Conservation (phyloP, 2,113 vertebrate genomes). For the Scartelaos histophorus region DNA sequence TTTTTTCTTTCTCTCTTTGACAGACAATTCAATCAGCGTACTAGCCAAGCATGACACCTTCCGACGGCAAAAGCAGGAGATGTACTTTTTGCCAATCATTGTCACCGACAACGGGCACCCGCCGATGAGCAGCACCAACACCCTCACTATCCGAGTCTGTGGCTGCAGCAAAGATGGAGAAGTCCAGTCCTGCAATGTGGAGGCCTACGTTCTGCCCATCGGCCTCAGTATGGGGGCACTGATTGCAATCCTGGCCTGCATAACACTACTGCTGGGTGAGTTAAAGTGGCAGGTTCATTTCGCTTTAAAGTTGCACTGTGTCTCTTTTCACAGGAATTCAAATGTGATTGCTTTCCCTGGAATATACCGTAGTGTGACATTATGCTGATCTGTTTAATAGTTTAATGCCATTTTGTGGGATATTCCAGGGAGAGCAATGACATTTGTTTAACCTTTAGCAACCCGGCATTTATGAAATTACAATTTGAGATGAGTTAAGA, state of each 20-base stretch:
- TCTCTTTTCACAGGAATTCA: too few species aligned
- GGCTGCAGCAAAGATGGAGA: conserved; percentile 92
- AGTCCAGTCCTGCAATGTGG: conserved; percentile 94
- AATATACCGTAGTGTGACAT: too few species aligned
- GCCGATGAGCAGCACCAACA: conserved; percentile 97
- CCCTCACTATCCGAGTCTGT: conserved; percentile 94
- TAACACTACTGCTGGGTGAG: conserved; percentile 93
- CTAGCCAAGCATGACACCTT: conserved; percentile 93
- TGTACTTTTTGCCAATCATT: conserved; percentile 93
- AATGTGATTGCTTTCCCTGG: too few species aligned
- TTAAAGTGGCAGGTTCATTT: conserved; percentile 19
- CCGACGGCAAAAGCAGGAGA: conserved; percentile 94
- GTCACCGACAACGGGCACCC: conserved; percentile 95
- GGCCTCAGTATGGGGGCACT: conserved; percentile 98
- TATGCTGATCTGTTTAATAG: too few species aligned
- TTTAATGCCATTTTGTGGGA: too few species aligned
- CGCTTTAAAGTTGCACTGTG: too few species aligned
- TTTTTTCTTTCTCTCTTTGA: conserved; percentile 54
- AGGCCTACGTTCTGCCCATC: conserved; percentile 95
- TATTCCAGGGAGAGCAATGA: too few species aligned
- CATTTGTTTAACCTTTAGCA: neutral
- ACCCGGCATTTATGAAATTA: neutral
- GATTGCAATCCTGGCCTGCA: conserved; percentile 96
- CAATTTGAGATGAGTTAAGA: neutral
- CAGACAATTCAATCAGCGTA: conserved; percentile 96